A percentile compares a stretch with the other conserved stretches of the same genome.
phyloP scores from a whole-genome alignment of 2,113 vertebrate species.

The human (Homo sapiens) region DNA sequence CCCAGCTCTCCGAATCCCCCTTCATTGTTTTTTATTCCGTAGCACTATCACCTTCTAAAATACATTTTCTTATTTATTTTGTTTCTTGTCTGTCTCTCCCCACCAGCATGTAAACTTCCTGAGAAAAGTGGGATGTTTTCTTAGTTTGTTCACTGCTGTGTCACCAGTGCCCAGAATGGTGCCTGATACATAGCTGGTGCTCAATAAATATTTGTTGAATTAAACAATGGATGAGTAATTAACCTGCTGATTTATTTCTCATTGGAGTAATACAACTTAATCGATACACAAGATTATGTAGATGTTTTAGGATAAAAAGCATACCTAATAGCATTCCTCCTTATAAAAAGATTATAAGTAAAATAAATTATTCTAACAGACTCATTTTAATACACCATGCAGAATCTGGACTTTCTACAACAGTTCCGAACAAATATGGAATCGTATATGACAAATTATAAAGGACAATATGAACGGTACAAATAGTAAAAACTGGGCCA shows the following conservation, averaged over 20 bases:
- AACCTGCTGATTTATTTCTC: background rate
- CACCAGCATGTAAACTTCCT: background rate
- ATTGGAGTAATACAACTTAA: background rate
- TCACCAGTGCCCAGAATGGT: background rate
- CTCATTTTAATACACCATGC: background rate
- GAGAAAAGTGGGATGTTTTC: background rate
- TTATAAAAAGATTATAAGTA: background rate
- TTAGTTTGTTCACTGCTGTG: background rate
- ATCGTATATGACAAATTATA: background rate
- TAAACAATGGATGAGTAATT: background rate
- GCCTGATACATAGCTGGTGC: background rate
- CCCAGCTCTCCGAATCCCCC: background rate
- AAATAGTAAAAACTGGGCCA: background rate
- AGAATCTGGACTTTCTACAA: background rate
- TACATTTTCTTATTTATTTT: background rate
- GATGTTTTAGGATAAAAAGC: background rate
- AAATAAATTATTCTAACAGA: constrained; percentile 8
- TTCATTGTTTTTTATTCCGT: background rate
- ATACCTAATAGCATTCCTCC: background rate
- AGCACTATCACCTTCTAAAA: background rate
- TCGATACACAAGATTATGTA: background rate
- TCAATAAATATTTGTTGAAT: background rate
- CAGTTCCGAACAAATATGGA: background rate
- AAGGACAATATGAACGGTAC: background rate
- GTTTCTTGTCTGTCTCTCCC: background rate